A percentile compares a stretch with the other conserved stretches of the same genome.
Conservation (phyloP, 2,888 invertebrate species). For the Drosophila antonietae region DNA sequence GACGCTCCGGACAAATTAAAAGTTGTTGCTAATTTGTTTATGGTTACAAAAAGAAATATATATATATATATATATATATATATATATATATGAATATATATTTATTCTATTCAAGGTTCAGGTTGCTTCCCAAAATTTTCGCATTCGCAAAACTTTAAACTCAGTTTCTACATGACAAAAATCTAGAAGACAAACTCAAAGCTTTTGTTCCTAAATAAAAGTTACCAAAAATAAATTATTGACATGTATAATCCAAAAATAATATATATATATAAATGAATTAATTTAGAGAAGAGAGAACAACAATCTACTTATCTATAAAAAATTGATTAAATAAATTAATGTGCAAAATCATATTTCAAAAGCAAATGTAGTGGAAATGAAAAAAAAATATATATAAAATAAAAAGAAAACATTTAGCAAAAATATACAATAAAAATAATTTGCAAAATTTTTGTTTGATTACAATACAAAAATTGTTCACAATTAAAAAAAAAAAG, state of each 20-base stretch:
- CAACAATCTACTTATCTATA: constrained; percentile 50
- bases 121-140: constrained; percentile 62
- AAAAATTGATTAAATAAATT: constrained; percentile 55
- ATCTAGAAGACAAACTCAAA: constrained; percentile 32
- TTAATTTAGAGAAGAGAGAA: constrained; percentile 18
- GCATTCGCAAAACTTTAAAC: constrained; percentile 75
- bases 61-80: constrained; percentile 39
- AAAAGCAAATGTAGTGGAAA: constrained; percentile 46
- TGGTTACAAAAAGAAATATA: constrained; percentile 67
- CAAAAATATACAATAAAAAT: constrained; percentile 66
- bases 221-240: constrained; percentile 49
- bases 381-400: constrained; percentile 12
- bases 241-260: constrained; percentile 57
- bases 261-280: constrained; percentile 3
- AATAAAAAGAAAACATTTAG: constrained; percentile 36
- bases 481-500: constrained; percentile 1
- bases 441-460: constrained; percentile 52
- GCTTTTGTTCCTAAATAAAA: constrained; percentile 70
- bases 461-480: constrained; percentile 2
- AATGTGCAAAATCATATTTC: constrained; percentile 53
- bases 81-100: constrained; percentile 39
- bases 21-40: constrained; percentile 81
- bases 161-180: constrained; percentile 65
- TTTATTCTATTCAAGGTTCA: constrained; percentile 49
- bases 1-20: constrained; percentile 75